Evolutionary conservation across 2,888 invertebrate species (phyloP), one percentile per base, ranked within the genome.

Genomic region (Imbricaverruca yamaguchii): DNA sequence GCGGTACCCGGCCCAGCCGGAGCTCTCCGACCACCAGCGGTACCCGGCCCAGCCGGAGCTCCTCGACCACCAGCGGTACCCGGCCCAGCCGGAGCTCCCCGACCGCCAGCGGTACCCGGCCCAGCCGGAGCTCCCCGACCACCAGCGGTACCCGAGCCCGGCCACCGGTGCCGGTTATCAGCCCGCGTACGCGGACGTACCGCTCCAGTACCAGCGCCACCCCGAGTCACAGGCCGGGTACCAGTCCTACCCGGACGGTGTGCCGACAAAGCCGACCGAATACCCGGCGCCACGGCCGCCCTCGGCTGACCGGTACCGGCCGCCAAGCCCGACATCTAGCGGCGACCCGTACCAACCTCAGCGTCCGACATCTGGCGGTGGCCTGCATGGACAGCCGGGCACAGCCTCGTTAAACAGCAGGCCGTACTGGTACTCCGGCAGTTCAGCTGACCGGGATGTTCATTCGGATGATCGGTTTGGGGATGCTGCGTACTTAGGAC

Each of bases 31-130:
- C 6, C 59, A 57, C 13, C 12, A 12, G 74, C 53, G 13, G 67
- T 59, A 79, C 7, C 57, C 80, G 23, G 80, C 83, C 15, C 63
- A 81, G 18, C 82, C 83, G 23, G 83, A 82, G 10, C 25, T 39
- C 63, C 21, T 9, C 53, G 53, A 59, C 6, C 59, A 57, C 13
- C 12, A 12, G 74, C 53, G 13, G 67, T 59, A 79, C 7, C 57
- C 78, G n/a, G 77, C 15, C 1, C 77, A 77, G 77, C n/a, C 15
- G 10, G 21, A 1, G 25, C 13, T 25, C 69, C 21, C 53, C 53
- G 53, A 59, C 4, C 59, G 25, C 13, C 11, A 11, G 74, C 53
- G 23, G 67, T 59, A 79, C 6, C 67, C 78, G 55, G 77, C 10
- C 0, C 77, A 77, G 77, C n/a, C 15, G 8, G 21, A 3, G 23